Conservation (phyloP, 2,113 vertebrate species). For the Tachysurus vachellii region DNA sequence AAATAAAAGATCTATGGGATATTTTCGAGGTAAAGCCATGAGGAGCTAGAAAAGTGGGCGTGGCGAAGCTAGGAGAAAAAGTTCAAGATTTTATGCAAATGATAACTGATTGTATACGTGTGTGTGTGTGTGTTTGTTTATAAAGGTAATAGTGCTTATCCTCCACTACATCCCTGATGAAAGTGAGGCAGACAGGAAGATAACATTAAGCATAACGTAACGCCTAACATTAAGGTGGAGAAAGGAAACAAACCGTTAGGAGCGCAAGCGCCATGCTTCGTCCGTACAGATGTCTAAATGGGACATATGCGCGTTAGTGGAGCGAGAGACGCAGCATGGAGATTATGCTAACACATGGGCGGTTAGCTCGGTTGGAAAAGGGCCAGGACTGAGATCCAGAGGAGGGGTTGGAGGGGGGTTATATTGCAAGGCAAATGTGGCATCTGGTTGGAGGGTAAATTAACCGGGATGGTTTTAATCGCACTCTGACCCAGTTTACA, state of each 20-base stretch:
- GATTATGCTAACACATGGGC: slow-evolving; percentile 8
- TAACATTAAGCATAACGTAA: no score
- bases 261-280: not conserved
- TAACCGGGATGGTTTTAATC: not conserved
- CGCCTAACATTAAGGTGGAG: not conserved
- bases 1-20: not conserved
- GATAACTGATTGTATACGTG: not conserved
- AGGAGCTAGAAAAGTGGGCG: not conserved
- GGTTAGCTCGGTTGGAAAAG: not conserved
- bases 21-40: not conserved
- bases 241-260: slow-evolving; percentile 25
- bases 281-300: slow-evolving; percentile 23
- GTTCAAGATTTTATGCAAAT: not conserved
- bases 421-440: not conserved
- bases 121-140: not conserved
- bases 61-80: not conserved
- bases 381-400: slow-evolving; percentile 3
- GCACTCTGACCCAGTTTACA: not conserved
- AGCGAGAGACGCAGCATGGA: slow-evolving; percentile 28
- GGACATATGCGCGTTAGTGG: not conserved
- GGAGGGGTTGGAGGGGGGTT: not conserved
- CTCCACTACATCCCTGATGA: not conserved
- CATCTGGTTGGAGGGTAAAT: slow-evolving; percentile 2
- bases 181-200: not conserved
- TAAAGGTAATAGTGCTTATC: not conserved